Evolutionary conservation across 1,140 invertebrate genomes (phyloP).

Genomic region (Leptopilina boulardi): DNA sequence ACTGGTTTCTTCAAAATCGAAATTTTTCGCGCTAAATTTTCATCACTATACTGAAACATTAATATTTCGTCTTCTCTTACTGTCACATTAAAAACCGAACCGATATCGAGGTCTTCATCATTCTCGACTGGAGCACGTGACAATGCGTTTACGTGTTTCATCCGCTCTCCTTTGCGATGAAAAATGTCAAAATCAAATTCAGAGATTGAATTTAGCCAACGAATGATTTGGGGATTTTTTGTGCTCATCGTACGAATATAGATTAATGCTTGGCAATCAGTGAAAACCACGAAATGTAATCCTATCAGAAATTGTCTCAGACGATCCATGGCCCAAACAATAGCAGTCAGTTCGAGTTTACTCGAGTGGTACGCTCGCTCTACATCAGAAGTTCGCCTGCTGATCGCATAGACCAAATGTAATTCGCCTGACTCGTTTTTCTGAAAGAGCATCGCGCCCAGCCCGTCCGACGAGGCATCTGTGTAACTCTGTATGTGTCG

Average conservation of each 20-base stretch:
- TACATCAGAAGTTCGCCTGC: constrained; percentile 40
- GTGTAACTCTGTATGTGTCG: constrained; percentile 55
- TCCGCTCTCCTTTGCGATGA: constrained; percentile 38
- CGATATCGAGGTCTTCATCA: background rate
- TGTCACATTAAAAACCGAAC: background rate
- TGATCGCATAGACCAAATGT: constrained; percentile 45
- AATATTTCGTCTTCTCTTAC: constrained; percentile 35
- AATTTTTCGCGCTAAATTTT: background rate
- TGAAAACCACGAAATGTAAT: constrained; percentile 39
- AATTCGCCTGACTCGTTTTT: constrained; percentile 24
- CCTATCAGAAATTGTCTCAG: constrained; percentile 42
- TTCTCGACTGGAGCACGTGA: constrained; percentile 52
- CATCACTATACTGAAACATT: constrained; percentile 13
- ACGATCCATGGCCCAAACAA: constrained; percentile 42
- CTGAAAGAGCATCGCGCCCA: constrained; percentile 57
- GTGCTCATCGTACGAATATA: background rate
- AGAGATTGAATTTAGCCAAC: background rate
- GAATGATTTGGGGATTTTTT: background rate
- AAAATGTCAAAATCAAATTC: constrained; percentile 29
- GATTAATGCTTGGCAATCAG: constrained; percentile 38
- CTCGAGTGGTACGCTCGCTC: constrained; percentile 53
- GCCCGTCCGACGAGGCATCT: constrained; percentile 52
- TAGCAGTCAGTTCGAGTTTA: constrained; percentile 52
- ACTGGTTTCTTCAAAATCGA: background rate
- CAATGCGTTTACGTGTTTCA: constrained; percentile 65